Base-by-base conservation (phyloP, 2,797 vertebrate species). In the Odontamblyopus rebecca region DNA sequence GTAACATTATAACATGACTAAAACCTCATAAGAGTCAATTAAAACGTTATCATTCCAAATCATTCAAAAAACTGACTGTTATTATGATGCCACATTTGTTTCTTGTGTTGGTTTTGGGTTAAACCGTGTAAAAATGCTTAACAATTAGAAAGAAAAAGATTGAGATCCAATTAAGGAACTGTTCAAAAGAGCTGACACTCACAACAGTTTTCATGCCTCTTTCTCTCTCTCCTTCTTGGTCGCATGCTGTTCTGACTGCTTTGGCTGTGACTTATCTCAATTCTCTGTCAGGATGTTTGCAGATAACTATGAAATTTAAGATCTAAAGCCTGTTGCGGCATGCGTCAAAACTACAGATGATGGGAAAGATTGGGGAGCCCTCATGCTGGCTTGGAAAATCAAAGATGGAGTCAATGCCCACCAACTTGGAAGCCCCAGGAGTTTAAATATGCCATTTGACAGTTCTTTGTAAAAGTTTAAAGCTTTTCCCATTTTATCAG, bases 321-420 rank as follows among this genome's bases (percentile, higher is more conserved):
- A 91, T 83, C 79, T 78, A 75, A 71, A 88, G 81, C 89, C 73
- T 90, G 91, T 89, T 90, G 86, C 76, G 74, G 89, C 89, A 69
- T 91, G 88, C 70, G 74, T 72, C 79, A 62, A 54, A 76, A 76
- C 77, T 77, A 2, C 0, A 85, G 86, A 89, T 87, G 69, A 89
- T 78, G 57, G 66, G 82, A 76, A 73, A 86, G 85, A 89, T 93
- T 88, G 81, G 74, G 74, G 67, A 78, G 84, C 89, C 88, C 89
- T 86, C 89, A 91, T 89, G 85, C 89, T 82, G 87, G 84, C 87
- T 91, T 69, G 57, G 73, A 82, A 83, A 90, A 80, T 85, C 82
- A 85, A 79, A 91, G 83, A 91, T 85, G 82, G 80, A 64, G 8
- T 87, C 84, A 81, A 62, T 85, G 85, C 84, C 85, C 85, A 87